Evolutionary conservation across 2,888 invertebrate species (phyloP).

Genomic region (Doris montereyensis): DNA sequence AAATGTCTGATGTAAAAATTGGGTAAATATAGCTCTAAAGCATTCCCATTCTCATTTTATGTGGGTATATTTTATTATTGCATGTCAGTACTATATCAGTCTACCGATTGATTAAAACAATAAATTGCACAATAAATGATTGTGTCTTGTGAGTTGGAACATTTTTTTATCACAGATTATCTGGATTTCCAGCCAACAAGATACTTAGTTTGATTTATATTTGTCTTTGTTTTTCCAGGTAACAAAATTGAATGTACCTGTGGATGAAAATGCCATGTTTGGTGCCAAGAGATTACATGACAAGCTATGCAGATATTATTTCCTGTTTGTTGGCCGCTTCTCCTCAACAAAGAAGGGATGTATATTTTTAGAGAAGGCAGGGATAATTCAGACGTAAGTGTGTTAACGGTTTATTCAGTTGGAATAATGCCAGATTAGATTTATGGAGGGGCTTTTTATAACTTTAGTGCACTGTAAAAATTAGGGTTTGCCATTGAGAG

Average conservation of each 20-base stretch:
- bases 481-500: too few relatives aligned
- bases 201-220: too few relatives aligned
- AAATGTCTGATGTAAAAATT: too few relatives aligned
- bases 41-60: slow-evolving; percentile 44
- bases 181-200: too few relatives aligned
- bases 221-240: slow-evolving; percentile 24
- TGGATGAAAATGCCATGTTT: slow-evolving; percentile 49
- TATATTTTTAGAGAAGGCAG: slow-evolving; percentile 81
- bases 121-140: too few relatives aligned
- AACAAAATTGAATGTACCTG: slow-evolving; percentile 37
- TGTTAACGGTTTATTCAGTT: background rate
- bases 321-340: slow-evolving; percentile 91
- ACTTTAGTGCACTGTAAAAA: too few relatives aligned
- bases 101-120: too few relatives aligned
- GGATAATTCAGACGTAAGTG: slow-evolving; percentile 82
- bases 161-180: too few relatives aligned
- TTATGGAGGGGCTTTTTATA: background rate
- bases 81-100: background rate
- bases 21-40: too few relatives aligned
- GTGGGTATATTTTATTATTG: background rate
- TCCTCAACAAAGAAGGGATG: slow-evolving; percentile 72
- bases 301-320: slow-evolving; percentile 94
- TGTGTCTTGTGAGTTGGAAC: too few relatives aligned
- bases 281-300: slow-evolving; percentile 76
- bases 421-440: too few relatives aligned